phyloP scores from a whole-genome alignment of 1,140 invertebrate genomes.

The Aphelinus atriplicis region DNA sequence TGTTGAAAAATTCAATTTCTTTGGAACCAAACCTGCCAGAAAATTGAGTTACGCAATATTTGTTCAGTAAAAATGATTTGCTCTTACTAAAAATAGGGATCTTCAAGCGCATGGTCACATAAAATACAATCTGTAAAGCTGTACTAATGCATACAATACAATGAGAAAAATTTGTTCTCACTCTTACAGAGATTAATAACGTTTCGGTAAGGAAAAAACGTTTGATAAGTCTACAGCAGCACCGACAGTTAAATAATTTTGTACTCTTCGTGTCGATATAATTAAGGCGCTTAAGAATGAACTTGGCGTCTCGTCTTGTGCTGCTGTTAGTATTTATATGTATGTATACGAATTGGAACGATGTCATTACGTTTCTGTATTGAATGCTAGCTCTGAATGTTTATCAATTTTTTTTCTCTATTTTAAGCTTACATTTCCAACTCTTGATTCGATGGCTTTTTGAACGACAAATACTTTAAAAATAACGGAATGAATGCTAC shows the following conservation, averaged over 20 bases:
- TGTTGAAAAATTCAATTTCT: background rate
- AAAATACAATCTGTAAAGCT: too few species aligned
- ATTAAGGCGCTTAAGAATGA: too few species aligned
- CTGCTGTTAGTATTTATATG: conserved; percentile 1
- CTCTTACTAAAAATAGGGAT: background rate
- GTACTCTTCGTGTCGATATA: conserved; percentile 25
- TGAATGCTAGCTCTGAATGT: too few species aligned
- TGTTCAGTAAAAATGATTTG: too few species aligned
- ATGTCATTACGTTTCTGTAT: too few species aligned
- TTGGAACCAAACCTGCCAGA: too few species aligned
- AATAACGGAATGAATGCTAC: conserved; percentile 7
- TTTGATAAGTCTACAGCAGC: conserved; percentile 19
- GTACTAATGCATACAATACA: background rate
- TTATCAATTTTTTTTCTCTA: too few species aligned
- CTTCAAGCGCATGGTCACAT: background rate
- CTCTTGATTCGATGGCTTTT: background rate
- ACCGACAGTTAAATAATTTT: conserved; percentile 36
- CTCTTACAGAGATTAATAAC: conserved; percentile 3
- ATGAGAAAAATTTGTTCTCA: background rate
- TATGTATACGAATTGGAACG: background rate
- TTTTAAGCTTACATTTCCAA: too few species aligned
- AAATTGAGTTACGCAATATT: too few species aligned
- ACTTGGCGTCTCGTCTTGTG: too few species aligned
- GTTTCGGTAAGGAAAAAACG: conserved; percentile 14
- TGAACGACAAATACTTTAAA: conserved; percentile 18